Base-by-base conservation (phyloP, 2,113 vertebrate species). In the Corythornis vintsioides region DNA sequence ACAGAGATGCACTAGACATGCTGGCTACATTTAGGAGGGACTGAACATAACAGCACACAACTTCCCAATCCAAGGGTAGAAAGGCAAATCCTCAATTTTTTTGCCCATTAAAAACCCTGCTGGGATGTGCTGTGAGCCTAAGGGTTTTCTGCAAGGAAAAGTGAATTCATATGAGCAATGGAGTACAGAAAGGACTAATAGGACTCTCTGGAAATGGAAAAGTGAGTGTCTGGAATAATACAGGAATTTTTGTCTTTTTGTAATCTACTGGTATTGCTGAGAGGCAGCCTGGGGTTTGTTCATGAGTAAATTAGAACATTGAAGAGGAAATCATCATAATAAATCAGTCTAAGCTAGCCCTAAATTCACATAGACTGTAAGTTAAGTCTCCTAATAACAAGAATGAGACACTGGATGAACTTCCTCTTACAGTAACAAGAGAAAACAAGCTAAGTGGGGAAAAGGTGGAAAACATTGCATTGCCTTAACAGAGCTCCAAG, bases 11-110 rank as follows among this genome's bases (percentile, higher is more conserved):
- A 10, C 13, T 13, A 1, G 29, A 48, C 4, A 3, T 15, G 1
- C 19, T 77, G 81, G n/a, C 9, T 59, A n/a, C 19, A 6, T 25
- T 82, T n/a, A 53, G 38, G n/a, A 57, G 21, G 28, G 8, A 20
- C 29, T 13, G 50, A 16, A 48, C 10, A 13, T 15, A 12, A 2
- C 21, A 43, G 22, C 1, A 18, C 26, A 29, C 10, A 64, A 26
- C 15, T 35, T 63, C 66, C 57, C 14, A 26, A 0, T 75, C 26
- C 0, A 0, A 71, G 19, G 25, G 11, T 53, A 82, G 74, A 64
- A 82, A 63, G 4, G 2, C 2, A 89, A 89, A 19, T 13, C 47
- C 35, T 57, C 59, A 2, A 10, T 48, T 79, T 48, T 48, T 55
- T 85, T 26, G 8, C 5, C 6, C 16, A 38, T 53, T 31, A 67